Evolutionary conservation across 2,888 invertebrate genomes (phyloP).

Genomic region (Drosophila austrosaltans): DNA sequence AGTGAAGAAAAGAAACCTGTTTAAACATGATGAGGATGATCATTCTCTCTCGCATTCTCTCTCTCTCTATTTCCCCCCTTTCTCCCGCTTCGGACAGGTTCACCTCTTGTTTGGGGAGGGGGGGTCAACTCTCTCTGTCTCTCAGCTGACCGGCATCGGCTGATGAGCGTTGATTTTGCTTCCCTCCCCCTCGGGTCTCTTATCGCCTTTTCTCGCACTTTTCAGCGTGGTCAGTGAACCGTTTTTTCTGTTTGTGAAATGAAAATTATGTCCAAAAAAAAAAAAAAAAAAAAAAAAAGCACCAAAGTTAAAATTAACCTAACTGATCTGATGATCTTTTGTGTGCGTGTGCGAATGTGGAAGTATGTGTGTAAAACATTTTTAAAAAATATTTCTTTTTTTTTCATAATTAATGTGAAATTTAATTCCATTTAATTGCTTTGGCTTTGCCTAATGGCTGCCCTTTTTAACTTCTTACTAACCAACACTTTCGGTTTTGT

Average conservation of each 20-base stretch:
- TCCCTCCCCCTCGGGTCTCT: neutral
- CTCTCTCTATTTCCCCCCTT: neutral
- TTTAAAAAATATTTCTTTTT: slow-evolving; percentile 8
- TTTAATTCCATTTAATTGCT: slow-evolving; percentile 70
- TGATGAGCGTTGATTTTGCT: slow-evolving; percentile 5
- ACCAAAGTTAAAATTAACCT: slow-evolving; percentile 46
- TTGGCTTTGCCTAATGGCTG: slow-evolving; percentile 45
- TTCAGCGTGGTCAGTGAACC: slow-evolving; percentile 64
- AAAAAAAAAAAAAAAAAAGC: slow-evolving; percentile 4
- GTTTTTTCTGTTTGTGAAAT: slow-evolving; percentile 21
- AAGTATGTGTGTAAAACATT: neutral
- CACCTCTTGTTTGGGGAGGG: neutral
- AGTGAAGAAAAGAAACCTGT: slow-evolving; percentile 61
- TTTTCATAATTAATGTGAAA: slow-evolving; percentile 68
- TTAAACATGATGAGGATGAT: slow-evolving; percentile 38
- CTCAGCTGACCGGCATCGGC: slow-evolving; percentile 7
- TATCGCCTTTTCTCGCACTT: neutral
- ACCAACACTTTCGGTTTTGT: slow-evolving; percentile 28
- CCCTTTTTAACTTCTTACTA: slow-evolving; percentile 33
- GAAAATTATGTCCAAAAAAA: slow-evolving; percentile 53
- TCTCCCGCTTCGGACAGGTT: neutral
- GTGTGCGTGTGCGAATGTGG: slow-evolving; percentile 1
- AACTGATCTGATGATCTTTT: slow-evolving; percentile 33
- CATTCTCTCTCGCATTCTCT: slow-evolving; percentile 10
- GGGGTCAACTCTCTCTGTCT: neutral